These are phyloP conservation scores for Aphodius sticticus DNA, from an alignment of 2,888 invertebrate genomes.

Conservation along the genomic window DNA sequence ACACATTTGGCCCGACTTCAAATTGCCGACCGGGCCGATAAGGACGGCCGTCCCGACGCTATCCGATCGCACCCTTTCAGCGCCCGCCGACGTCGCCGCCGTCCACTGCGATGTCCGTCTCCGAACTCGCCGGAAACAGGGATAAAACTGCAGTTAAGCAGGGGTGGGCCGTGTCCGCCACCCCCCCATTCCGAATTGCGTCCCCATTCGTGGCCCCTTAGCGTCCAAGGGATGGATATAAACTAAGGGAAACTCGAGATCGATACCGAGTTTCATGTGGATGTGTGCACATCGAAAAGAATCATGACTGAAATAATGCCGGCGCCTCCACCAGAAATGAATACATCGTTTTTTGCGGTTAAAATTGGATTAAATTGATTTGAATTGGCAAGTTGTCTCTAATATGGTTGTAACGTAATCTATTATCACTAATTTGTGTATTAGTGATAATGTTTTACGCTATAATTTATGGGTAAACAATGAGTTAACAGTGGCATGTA, in stretches of 20 bases:
- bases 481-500: too few species aligned
- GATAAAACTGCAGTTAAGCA: constrained; percentile 4
- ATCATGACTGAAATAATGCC: too few species aligned
- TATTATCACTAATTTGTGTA: too few species aligned
- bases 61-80: constrained; percentile 4
- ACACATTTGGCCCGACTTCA: constrained; percentile 4
- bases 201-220: not conserved
- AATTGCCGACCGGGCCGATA: not conserved
- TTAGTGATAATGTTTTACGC: too few species aligned
- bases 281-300: not conserved
- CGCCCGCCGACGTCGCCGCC: not conserved
- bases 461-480: too few species aligned
- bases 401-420: too few species aligned
- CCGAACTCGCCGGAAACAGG: not conserved
- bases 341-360: too few species aligned
- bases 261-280: not conserved
- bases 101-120: not conserved
- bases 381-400: too few species aligned
- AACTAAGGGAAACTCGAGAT: not conserved
- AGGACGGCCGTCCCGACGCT: not conserved
- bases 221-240: not conserved
- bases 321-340: too few species aligned
- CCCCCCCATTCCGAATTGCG: not conserved
- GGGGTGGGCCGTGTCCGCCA: not conserved
- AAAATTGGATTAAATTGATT: too few species aligned